These are phyloP conservation scores for Macrotus californicus DNA, from an alignment of 2,113 vertebrate species.

Conservation along the genomic window DNA sequence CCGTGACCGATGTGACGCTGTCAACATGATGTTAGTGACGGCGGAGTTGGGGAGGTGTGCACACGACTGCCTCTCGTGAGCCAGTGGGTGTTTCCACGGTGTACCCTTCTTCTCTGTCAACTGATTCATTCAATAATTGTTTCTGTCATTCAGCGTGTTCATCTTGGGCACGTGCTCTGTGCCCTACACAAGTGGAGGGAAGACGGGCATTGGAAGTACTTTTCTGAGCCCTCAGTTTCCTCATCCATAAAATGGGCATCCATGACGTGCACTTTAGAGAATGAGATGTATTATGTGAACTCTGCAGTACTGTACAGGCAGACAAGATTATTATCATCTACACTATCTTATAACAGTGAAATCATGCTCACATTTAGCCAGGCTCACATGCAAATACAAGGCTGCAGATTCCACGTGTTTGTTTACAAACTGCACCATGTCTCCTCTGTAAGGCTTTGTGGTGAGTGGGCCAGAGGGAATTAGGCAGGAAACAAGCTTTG, in stretches of 20 bases:
- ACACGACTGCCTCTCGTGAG: not conserved
- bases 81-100: not conserved
- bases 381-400: not conserved
- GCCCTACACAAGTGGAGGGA: not conserved
- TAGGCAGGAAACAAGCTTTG: conserved; percentile 74
- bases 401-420: not conserved
- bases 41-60: not conserved
- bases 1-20: not conserved
- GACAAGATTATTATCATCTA: not conserved
- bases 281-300: not conserved
- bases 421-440: conserved; percentile 45
- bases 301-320: not conserved
- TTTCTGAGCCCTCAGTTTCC: not conserved
- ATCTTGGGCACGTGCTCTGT: not conserved
- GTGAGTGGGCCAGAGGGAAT: conserved; percentile 54
- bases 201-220: not conserved
- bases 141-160: not conserved
- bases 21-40: not conserved
- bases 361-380: not conserved
- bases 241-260: not conserved
- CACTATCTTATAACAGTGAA: not conserved
- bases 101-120: not conserved
- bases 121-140: not conserved
- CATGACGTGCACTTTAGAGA: not conserved
- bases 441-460: conserved; percentile 1